Conservation (phyloP, 2,888 invertebrate species). For the Teleiodes luculella region DNA sequence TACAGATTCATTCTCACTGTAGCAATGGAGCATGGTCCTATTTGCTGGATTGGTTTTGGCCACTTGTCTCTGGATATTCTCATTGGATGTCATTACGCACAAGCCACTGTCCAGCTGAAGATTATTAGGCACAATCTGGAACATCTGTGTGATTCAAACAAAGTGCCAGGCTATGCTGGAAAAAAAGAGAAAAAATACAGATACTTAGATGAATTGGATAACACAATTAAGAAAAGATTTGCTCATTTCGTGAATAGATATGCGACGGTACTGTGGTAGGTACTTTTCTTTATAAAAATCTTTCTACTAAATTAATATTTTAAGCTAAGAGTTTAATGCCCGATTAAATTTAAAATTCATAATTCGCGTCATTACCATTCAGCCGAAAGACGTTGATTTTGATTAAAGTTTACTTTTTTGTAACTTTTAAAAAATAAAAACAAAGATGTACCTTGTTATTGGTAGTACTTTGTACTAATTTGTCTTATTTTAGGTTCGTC, state of each 20-base stretch:
- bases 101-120: slow-evolving; percentile 41
- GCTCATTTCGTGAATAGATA: slow-evolving; percentile 37
- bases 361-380: too few species aligned
- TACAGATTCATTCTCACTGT: slow-evolving; percentile 34
- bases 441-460: too few species aligned
- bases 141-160: slow-evolving; percentile 28
- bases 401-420: background rate
- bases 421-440: background rate
- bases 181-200: background rate
- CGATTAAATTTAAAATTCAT: too few species aligned
- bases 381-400: too few species aligned
- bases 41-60: slow-evolving; percentile 36
- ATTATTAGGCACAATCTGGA: slow-evolving; percentile 41
- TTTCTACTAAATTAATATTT: too few species aligned
- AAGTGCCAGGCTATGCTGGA: background rate
- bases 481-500: slow-evolving; percentile 34
- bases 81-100: slow-evolving; percentile 38
- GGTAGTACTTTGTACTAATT: background rate
- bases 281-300: background rate
- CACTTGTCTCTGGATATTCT: slow-evolving; percentile 38
- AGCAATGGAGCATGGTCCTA: slow-evolving; percentile 23
- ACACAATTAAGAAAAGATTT: slow-evolving; percentile 28
- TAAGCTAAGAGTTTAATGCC: too few species aligned
- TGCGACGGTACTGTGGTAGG: slow-evolving; percentile 39
- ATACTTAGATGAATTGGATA: slow-evolving; percentile 32